Evolutionary conservation across 2,888 invertebrate species (phyloP).

Genomic region (Caradrina kadenii): DNA sequence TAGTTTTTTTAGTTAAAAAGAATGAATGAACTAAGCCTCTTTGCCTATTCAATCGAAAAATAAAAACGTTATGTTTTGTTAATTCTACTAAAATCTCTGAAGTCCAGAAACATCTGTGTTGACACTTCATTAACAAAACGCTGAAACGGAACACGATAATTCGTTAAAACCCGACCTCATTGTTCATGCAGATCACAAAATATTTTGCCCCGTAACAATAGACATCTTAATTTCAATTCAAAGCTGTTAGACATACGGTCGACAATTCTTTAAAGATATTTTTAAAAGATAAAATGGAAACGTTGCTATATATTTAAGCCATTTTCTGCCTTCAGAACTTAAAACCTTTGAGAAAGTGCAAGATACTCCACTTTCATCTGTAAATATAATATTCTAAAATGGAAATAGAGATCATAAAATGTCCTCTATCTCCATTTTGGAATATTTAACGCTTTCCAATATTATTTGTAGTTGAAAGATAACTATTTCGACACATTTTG

Average conservation of each 20-base stretch:
- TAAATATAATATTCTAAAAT: slow-evolving; percentile 7
- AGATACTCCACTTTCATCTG: slow-evolving; percentile 12
- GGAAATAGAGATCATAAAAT: neutral
- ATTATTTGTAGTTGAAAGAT: slow-evolving; percentile 28
- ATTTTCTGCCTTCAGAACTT: slow-evolving; percentile 4
- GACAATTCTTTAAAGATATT: slow-evolving; percentile 1
- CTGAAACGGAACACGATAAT: slow-evolving; percentile 10
- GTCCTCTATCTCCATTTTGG: too few relatives aligned
- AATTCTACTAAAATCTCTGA: too few relatives aligned
- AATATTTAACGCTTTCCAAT: too few relatives aligned
- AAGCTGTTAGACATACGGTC: neutral
- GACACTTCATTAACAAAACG: slow-evolving; percentile 14
- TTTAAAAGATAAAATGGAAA: slow-evolving; percentile 14
- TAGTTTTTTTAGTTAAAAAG: too few relatives aligned
- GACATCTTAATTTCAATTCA: neutral
- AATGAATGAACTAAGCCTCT: too few relatives aligned
- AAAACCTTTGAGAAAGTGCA: neutral
- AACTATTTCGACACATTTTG: slow-evolving; percentile 21
- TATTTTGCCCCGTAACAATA: slow-evolving; percentile 2
- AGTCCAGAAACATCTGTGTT: slow-evolving; percentile 5
- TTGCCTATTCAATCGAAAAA: too few relatives aligned
- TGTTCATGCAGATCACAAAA: slow-evolving; percentile 29
- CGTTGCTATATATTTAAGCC: slow-evolving; percentile 15
- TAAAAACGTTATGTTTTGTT: too few relatives aligned
- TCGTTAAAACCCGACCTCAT: slow-evolving; percentile 15